Evolutionary conservation across 1,140 invertebrate genomes (phyloP), one percentile per base, ranked within the genome.

Genomic region (Gryllus bimaculatus): DNA sequence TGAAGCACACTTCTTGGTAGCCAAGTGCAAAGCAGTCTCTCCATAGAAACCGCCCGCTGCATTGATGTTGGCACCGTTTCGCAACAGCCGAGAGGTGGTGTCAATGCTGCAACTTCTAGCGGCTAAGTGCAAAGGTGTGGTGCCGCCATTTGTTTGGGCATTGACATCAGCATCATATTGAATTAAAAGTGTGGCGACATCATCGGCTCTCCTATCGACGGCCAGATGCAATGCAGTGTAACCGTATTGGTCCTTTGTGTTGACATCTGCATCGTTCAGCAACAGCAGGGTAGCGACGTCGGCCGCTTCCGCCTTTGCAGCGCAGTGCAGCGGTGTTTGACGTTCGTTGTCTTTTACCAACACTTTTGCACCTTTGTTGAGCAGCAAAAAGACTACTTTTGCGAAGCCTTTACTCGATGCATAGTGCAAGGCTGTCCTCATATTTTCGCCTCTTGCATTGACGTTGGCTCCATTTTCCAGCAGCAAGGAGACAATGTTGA

Each of bases 391-490:
- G 7, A 91, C 89, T 84, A 95, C 91, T 74, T 90, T 87, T 3
- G 89, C 88, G 82, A 95, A 91, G 5, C 93, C 95, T 82, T 92
- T 91, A 82, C 93, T 89, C 1, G 92, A 87, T 5, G 93, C 92
- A 48, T 94, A 88, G 84, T 94, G 93, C 0, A 95, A 85, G 0
- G 94, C 89, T 6, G 92, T 92, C 85, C 93, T 93, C 3, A 93
- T 93, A 8, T 88, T 86, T 0, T 83, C 83, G 79, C 89, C 88
- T 6, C 75, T 47, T n/a, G 54, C 76, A 7, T 74, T 15, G 10
- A 73, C 26, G 8, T 85, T 81, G 48, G 86, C 85, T 7, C 84
- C 84, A 8, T 82, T 82, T 49, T 86, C 82, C 66, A 89, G 82
- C 76, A 89, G 80, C 75, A 85, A 85, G 20, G 84, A 84, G 77